Evolutionary conservation across 2,797 vertebrate genomes (phyloP).

Genomic region (Acanthiza pusilla): DNA sequence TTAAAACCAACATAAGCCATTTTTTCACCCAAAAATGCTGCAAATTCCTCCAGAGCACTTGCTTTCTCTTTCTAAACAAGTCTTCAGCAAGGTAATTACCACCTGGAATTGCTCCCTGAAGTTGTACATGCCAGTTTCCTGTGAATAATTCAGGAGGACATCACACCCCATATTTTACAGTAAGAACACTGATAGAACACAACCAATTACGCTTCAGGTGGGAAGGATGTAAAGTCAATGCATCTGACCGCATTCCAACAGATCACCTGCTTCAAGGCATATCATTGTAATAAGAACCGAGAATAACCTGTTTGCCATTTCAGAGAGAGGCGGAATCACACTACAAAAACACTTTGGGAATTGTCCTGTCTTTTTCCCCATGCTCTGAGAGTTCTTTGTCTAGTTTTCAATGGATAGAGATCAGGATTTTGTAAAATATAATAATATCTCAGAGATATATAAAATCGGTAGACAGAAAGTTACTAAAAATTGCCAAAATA

Average conservation of each 20-base stretch:
- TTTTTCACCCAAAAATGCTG: neutral
- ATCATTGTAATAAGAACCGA: neutral
- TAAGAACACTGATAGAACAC: neutral
- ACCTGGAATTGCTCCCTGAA: neutral
- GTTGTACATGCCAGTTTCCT: neutral
- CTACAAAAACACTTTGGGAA: neutral
- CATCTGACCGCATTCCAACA: neutral
- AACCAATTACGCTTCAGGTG: neutral
- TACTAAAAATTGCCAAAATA: neutral
- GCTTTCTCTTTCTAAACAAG: neutral
- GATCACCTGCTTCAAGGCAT: neutral
- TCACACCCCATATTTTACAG: neutral
- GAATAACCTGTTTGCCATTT: neutral
- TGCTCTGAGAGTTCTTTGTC: neutral
- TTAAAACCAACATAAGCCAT: neutral
- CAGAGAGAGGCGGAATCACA: neutral
- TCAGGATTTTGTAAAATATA: neutral
- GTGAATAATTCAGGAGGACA: neutral
- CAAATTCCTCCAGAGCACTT: neutral
- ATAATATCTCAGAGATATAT: neutral
- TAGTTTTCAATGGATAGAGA: neutral
- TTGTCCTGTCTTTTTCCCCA: neutral
- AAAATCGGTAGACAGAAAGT: neutral
- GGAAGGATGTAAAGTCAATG: neutral
- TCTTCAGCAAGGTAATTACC: rapidly evolving